Conservation (phyloP, 2,113 vertebrate species). For the Drymodes brunneopygia region DNA sequence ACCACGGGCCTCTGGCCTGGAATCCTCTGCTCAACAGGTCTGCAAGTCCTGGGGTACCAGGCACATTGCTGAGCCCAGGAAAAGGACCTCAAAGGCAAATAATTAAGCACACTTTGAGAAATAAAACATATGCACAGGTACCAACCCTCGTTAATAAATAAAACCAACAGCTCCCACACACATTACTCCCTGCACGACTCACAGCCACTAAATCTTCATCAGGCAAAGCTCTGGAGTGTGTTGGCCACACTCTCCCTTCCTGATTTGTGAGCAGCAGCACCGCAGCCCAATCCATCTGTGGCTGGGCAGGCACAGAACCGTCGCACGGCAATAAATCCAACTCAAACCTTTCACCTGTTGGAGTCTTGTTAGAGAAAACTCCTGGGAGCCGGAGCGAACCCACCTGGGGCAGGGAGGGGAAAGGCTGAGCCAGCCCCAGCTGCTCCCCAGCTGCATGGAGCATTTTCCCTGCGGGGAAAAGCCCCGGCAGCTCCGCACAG, state of each 20-base stretch:
- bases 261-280: not conserved
- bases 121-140: not conserved
- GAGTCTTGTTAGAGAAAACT: not conserved
- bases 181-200: fast-evolving
- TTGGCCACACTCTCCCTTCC: not conserved
- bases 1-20: not conserved
- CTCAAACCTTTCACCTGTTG: not conserved
- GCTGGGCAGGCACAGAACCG: not conserved
- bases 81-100: not conserved
- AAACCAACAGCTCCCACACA: not conserved
- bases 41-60: not conserved
- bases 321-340: not conserved
- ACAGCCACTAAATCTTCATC: not conserved
- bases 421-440: not conserved
- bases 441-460: fast-evolving
- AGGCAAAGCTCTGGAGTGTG: not conserved
- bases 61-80: not conserved
- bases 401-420: not conserved
- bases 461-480: not conserved
- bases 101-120: not conserved
- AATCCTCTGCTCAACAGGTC: not conserved
- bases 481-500: too few species aligned
- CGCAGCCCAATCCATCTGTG: not conserved
- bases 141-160: not conserved
- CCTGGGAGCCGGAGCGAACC: fast-evolving